Percentiles rank a stretch among this genome's conserved stretches.
phyloP scores from a whole-genome alignment of 2,797 vertebrate genomes.

The Tenualosa thibaudeaui region DNA sequence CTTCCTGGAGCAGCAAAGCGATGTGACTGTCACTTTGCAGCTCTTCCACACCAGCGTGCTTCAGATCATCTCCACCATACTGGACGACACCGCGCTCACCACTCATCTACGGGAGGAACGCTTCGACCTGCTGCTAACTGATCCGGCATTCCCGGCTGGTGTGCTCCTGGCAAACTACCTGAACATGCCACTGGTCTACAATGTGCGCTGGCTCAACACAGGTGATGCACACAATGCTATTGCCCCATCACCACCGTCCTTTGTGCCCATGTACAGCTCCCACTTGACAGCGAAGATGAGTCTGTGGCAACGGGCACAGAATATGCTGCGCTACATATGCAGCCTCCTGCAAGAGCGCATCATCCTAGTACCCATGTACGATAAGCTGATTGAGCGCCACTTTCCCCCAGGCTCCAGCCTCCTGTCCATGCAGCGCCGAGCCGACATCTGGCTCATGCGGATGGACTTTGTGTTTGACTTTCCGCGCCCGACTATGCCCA shows the following conservation, averaged over 20 bases:
- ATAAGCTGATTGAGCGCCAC: conserved; percentile 41
- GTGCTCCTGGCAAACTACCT: conserved; percentile 48
- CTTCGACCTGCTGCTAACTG: conserved; percentile 54
- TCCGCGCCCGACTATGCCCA: conserved; percentile 61
- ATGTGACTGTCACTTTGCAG: conserved; percentile 28
- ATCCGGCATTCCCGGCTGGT: conserved; percentile 44
- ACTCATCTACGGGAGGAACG: conserved; percentile 27
- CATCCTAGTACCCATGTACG: conserved; percentile 48
- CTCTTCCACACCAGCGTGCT: conserved; percentile 46
- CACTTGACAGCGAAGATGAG: conserved; percentile 46
- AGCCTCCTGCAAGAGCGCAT: conserved; percentile 43
- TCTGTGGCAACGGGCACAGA: conserved; percentile 50
- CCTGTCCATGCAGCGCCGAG: conserved; percentile 47
- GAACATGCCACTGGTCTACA: conserved; percentile 54
- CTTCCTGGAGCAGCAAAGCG: conserved; percentile 50
- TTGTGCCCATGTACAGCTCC: conserved; percentile 52
- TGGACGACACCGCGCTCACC: conserved; percentile 47
- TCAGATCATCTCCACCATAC: conserved; percentile 46
- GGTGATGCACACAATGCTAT: conserved; percentile 54
- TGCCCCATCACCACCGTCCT: conserved; percentile 52
- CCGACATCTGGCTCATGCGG: conserved; percentile 59
- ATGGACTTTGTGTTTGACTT: conserved; percentile 63
- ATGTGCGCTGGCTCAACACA: conserved; percentile 56
- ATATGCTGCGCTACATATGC: conserved; percentile 41
- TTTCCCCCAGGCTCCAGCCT: conserved; percentile 48